These are phyloP conservation scores for Asarcornis scutulata DNA, from an alignment of 2,113 vertebrate genomes.

Conservation along the genomic window DNA sequence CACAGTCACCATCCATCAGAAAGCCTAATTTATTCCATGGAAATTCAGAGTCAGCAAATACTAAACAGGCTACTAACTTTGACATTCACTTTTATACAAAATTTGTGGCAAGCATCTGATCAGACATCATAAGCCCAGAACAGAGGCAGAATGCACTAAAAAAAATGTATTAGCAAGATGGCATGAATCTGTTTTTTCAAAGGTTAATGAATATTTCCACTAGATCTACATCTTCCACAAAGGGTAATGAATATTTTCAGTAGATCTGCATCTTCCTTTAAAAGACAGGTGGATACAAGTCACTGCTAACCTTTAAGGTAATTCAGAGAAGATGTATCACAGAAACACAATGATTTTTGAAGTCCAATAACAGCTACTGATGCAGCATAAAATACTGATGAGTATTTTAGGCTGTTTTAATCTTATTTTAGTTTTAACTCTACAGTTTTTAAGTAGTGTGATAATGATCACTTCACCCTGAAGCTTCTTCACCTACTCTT, in stretches of 20 bases:
- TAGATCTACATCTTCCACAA: not conserved
- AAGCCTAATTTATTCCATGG: not conserved
- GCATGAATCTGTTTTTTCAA: not conserved
- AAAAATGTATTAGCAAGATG: not conserved
- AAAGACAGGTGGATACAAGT: not conserved
- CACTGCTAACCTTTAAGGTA: not conserved
- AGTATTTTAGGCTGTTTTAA: constrained; percentile 8
- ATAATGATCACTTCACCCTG: constrained; percentile 18
- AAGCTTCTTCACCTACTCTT: constrained; percentile 8
- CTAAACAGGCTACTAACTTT: not conserved
- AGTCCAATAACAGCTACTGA: not conserved
- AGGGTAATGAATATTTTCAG: not conserved
- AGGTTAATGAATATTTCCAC: constrained; percentile 17
- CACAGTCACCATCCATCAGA: not conserved
- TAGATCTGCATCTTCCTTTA: not conserved
- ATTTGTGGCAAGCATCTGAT: not conserved
- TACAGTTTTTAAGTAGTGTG: not conserved
- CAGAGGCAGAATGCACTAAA: not conserved
- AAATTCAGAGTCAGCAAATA: not conserved
- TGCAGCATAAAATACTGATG: not conserved
- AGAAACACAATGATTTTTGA: not conserved
- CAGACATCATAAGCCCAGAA: not conserved
- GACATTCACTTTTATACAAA: not conserved
- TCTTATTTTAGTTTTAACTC: constrained; percentile 14
- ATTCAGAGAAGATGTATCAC: not conserved